phyloP scores from a whole-genome alignment of 1,140 invertebrate species.

The Diorhabda carinulata region DNA sequence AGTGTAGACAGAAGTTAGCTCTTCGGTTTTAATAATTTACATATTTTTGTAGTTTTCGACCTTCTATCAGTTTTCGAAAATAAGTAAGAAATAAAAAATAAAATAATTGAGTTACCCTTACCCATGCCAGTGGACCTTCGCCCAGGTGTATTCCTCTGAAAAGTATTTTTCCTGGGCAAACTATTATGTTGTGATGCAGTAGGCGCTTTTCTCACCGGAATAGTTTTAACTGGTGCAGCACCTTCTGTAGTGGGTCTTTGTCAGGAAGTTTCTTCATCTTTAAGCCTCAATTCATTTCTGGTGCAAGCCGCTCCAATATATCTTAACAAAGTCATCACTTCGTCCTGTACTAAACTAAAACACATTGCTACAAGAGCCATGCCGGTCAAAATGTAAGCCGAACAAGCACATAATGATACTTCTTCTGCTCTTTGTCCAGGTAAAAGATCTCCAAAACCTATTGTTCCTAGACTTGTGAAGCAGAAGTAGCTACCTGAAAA shows the following conservation, averaged over 20 bases:
- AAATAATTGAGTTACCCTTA: slow-evolving; percentile 5
- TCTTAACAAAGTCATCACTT: slow-evolving; percentile 49
- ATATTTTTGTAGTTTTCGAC: too few relatives aligned
- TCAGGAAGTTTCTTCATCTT: slow-evolving; percentile 64
- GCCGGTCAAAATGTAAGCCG: slow-evolving; percentile 87
- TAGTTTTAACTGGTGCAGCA: slow-evolving; percentile 44
- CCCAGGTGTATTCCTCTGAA: slow-evolving; percentile 61
- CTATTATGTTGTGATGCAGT: slow-evolving; percentile 57
- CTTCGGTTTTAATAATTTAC: too few relatives aligned
- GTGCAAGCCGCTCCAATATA: slow-evolving; percentile 39
- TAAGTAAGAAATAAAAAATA: background rate
- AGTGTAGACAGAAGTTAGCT: too few relatives aligned
- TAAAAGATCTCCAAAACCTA: slow-evolving; percentile 76
- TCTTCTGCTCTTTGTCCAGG: slow-evolving; percentile 69
- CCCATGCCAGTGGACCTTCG: slow-evolving; percentile 58
- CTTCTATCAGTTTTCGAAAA: too few relatives aligned
- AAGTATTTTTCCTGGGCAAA: slow-evolving; percentile 59
- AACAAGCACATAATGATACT: slow-evolving; percentile 72
- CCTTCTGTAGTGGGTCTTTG: slow-evolving; percentile 56
- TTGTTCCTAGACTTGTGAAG: slow-evolving; percentile 70
- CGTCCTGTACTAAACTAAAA: slow-evolving; percentile 92
- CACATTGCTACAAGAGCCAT: slow-evolving; percentile 96
- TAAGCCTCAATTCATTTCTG: slow-evolving; percentile 34
- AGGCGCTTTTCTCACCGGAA: slow-evolving; percentile 50
- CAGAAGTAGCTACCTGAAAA: slow-evolving; percentile 66